These are phyloP conservation scores for Anarrhichthys ocellatus DNA, from an alignment of 2,113 vertebrate genomes.

Conservation along the genomic window DNA sequence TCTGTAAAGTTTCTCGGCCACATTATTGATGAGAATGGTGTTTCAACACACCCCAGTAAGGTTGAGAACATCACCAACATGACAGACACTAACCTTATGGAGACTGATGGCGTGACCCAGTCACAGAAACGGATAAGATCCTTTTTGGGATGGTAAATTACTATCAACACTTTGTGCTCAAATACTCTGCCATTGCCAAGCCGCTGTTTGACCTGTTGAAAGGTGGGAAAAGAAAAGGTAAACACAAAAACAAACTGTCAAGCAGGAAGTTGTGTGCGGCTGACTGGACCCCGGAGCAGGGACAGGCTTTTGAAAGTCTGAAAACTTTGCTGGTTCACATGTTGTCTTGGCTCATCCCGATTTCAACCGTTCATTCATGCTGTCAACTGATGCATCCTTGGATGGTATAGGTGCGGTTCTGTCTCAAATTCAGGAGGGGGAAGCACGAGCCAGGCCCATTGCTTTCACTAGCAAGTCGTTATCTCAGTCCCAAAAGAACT, in stretches of 20 bases:
- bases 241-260: not conserved
- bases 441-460: slow-evolving; percentile 11
- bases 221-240: not conserved
- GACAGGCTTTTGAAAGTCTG: not conserved
- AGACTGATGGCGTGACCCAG: not conserved
- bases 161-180: not conserved
- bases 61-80: not conserved
- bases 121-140: not conserved
- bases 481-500: slow-evolving; percentile 34
- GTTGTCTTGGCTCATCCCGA: no score
- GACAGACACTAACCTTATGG: not conserved
- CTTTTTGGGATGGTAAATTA: not conserved
- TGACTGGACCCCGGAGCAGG: not conserved
- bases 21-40: not conserved
- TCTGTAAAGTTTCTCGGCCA: not conserved
- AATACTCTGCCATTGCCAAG: not conserved
- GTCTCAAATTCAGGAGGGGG: slow-evolving; percentile 18
- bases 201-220: not conserved
- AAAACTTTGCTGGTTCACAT: not conserved
- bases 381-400: no score
- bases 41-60: not conserved
- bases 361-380: no score
- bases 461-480: slow-evolving; percentile 40
- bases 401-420: no score
- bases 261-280: not conserved